Conservation (phyloP, 2,888 invertebrate species). For the Diarsia rubi region DNA sequence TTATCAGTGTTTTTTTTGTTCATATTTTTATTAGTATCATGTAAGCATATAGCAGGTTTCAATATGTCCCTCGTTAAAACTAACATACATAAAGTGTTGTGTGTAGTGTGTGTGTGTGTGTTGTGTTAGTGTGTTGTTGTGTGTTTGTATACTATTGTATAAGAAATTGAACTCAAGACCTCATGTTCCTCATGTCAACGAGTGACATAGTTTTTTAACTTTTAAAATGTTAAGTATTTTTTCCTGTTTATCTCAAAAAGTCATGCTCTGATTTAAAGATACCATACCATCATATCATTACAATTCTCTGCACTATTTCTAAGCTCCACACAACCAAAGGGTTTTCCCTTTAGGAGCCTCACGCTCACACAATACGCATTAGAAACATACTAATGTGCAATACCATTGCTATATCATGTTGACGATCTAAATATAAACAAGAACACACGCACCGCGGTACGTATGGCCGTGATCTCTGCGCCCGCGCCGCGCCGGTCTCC, state of each 20-base stretch:
- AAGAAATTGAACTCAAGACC: no score
- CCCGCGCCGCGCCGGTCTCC: slow-evolving; percentile 28
- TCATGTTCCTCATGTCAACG: no score
- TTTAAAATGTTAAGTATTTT: not conserved
- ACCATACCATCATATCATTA: no score
- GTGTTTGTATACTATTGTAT: no score
- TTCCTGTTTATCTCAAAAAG: slow-evolving; percentile 7
- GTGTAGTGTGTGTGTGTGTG: no score
- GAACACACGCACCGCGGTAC: slow-evolving; percentile 46
- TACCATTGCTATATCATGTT: slow-evolving; percentile 51
- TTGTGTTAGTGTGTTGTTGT: no score
- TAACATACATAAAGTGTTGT: no score
- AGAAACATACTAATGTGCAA: slow-evolving; percentile 54
- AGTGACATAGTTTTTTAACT: not conserved
- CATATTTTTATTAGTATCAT: no score
- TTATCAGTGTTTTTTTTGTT: no score
- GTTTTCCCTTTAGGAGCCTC: slow-evolving; percentile 33
- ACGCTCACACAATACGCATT: slow-evolving; percentile 13
- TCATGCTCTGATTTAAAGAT: not conserved
- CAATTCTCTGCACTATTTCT: not conserved
- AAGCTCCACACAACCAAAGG: slow-evolving; percentile 9
- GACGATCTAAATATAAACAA: slow-evolving; percentile 63
- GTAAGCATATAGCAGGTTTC: no score
- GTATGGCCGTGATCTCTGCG: slow-evolving; percentile 53
- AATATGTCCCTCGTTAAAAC: no score